A percentile compares a stretch with the other conserved stretches of the same genome.
These are phyloP conservation scores for Monomorium pharaonis DNA, from an alignment of 1,140 invertebrate species.

Conservation along the genomic window DNA sequence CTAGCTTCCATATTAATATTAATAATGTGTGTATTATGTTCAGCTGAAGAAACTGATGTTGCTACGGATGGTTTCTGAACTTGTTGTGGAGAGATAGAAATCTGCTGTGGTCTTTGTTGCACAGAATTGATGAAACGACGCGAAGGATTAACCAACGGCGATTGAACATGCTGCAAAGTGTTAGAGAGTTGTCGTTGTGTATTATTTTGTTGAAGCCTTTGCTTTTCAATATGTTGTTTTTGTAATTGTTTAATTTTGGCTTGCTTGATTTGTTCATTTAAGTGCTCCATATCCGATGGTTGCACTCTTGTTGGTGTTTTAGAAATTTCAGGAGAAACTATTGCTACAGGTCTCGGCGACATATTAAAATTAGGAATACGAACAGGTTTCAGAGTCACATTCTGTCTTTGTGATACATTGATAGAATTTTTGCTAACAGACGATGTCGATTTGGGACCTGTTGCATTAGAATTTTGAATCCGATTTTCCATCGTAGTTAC, in stretches of 20 bases:
- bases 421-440: conserved; percentile 52
- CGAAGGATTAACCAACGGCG: conserved; percentile 12
- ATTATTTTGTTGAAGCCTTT: conserved; percentile 55
- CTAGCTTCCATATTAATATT: conserved; percentile 58
- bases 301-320: conserved; percentile 59
- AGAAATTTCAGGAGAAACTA: conserved; percentile 49
- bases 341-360: conserved; percentile 53
- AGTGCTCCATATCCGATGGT: conserved; percentile 75
- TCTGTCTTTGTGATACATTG: conserved; percentile 51
- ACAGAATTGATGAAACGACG: conserved; percentile 39
- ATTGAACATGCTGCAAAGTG: conserved; percentile 49
- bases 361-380: conserved; percentile 41
- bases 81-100: conserved; percentile 77
- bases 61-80: conserved; percentile 67
- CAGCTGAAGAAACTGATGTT: conserved; percentile 50
- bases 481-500: conserved; percentile 33
- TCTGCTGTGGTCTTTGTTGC: conserved; percentile 78
- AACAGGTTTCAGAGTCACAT: conserved; percentile 51
- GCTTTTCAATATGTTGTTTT: conserved; percentile 51
- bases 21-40: neutral
- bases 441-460: conserved; percentile 29
- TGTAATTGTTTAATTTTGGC: conserved; percentile 71
- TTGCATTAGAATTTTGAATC: conserved; percentile 53
- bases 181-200: conserved; percentile 50
- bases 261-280: conserved; percentile 78